Conservation (phyloP, 2,113 vertebrate genomes). For the Piaya cayana region DNA sequence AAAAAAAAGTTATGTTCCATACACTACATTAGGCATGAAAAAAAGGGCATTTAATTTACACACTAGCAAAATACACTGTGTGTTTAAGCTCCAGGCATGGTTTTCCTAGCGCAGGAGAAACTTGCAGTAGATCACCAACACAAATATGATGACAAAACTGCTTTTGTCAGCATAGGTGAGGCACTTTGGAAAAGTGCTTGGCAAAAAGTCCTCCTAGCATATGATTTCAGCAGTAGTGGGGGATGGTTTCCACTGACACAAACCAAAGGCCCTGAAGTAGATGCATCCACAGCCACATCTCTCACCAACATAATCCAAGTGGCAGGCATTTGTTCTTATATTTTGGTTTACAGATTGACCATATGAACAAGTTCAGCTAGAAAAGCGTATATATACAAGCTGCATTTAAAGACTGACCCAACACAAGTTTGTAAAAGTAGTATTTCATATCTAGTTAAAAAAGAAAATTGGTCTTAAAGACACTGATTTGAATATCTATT, state of each 20-base stretch:
- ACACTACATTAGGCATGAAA: background rate
- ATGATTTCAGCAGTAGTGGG: background rate
- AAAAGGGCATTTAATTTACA: background rate
- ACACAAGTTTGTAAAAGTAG: background rate
- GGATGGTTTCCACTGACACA: background rate
- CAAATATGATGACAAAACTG: background rate
- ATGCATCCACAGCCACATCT: background rate
- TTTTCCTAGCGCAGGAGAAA: background rate
- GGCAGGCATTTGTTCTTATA: background rate
- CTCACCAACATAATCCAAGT: background rate
- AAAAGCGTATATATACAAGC: background rate
- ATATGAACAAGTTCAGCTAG: background rate
- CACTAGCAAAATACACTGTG: background rate
- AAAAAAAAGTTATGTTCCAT: constrained; percentile 30
- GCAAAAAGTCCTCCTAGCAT: background rate
- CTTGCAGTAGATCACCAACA: background rate
- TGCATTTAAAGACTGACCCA: background rate
- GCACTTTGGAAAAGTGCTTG: background rate
- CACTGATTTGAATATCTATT: background rate
- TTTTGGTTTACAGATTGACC: background rate
- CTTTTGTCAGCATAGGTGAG: background rate
- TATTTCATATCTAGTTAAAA: background rate
- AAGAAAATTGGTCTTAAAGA: background rate
- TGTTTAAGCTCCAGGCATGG: background rate
- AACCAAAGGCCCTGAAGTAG: background rate